Conservation (phyloP, 2,888 invertebrate genomes). For the Arrhopalites spinosus region DNA sequence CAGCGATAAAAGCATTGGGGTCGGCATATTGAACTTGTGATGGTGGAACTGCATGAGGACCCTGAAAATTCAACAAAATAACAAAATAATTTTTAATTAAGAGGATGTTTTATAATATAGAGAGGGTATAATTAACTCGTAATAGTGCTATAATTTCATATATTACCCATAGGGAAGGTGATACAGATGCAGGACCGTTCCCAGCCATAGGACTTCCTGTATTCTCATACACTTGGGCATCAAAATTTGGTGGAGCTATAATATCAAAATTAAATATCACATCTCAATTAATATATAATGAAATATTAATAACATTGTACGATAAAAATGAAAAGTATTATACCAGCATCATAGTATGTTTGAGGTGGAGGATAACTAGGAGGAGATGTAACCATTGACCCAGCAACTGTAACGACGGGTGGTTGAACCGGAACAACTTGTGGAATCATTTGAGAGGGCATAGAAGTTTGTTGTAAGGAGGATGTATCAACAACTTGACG, state of each 20-base stretch:
- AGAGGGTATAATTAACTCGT: no score
- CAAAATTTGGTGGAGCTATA: conserved; percentile 41
- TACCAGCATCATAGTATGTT: conserved; percentile 50
- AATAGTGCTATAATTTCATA: no score
- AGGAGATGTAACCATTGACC: conserved; percentile 44
- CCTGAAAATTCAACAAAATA: conserved; percentile 35
- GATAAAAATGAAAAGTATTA: no score
- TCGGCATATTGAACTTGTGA: conserved; percentile 46
- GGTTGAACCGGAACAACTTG: conserved; percentile 46
- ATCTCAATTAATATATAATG: background rate
- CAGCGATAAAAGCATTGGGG: conserved; percentile 45
- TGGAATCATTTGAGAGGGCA: conserved; percentile 36
- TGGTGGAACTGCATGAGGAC: conserved; percentile 45
- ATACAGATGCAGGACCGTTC: conserved; percentile 50
- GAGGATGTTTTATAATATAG: no score
- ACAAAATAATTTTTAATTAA: no score
- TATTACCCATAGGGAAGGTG: conserved; percentile 56
- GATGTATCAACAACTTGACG: conserved; percentile 56
- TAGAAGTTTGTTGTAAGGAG: conserved; percentile 23
- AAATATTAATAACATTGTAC: no score
- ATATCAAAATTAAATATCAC: background rate
- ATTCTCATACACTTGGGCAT: conserved; percentile 51
- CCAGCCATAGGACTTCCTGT: conserved; percentile 48
- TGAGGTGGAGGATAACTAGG: conserved; percentile 47
- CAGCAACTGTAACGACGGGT: conserved; percentile 42